Percentiles rank a stretch among this genome's conserved stretches.
Evolutionary conservation across 2,113 vertebrate genomes (phyloP).

Genomic region (Phocoena phocoena): DNA sequence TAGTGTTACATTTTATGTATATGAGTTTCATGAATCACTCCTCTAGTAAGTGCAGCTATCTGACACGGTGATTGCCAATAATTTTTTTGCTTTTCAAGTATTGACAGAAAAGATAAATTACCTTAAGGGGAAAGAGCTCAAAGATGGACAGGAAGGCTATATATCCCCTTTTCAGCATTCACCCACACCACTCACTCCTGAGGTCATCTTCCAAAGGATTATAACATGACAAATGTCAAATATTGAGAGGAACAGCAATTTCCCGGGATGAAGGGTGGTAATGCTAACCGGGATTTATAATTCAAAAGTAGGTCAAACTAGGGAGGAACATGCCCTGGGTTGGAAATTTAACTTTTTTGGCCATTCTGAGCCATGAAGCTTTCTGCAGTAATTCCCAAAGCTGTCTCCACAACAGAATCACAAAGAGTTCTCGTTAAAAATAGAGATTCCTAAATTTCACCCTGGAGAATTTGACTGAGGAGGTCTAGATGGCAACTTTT

Average conservation of each 20-base stretch:
- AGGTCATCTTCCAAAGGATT: neutral
- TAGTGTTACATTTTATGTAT: neutral
- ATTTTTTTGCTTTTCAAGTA: neutral
- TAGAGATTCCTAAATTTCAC: constrained; percentile 38
- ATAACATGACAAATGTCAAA: neutral
- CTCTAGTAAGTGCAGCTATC: neutral
- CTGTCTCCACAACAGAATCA: constrained; percentile 27
- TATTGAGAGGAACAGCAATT: neutral
- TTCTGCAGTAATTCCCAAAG: neutral
- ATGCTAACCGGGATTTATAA: neutral
- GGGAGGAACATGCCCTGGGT: neutral
- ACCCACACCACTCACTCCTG: neutral
- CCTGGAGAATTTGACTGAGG: constrained; percentile 1
- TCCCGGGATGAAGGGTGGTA: neutral
- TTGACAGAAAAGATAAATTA: neutral
- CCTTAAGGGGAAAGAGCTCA: neutral
- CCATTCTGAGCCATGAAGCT: neutral
- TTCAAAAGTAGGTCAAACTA: neutral
- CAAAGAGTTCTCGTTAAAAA: constrained; percentile 18
- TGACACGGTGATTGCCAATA: neutral
- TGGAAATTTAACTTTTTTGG: neutral
- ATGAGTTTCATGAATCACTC: neutral
- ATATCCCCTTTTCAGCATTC: neutral
- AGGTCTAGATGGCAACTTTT: neutral
- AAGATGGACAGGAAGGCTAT: neutral